phyloP scores from a whole-genome alignment of 2,888 invertebrate species.

The Augiades crinisus region DNA sequence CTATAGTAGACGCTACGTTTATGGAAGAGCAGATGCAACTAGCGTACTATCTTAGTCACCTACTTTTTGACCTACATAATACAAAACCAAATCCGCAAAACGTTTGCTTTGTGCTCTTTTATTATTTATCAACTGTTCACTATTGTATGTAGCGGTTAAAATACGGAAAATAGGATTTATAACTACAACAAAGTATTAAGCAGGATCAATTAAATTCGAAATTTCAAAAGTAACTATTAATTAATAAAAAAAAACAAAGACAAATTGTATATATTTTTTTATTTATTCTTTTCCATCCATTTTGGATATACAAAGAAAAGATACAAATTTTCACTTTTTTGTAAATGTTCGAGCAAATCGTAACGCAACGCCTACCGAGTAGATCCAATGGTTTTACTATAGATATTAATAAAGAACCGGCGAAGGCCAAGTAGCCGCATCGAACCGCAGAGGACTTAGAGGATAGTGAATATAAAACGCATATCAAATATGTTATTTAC shows the following conservation, averaged over 20 bases:
- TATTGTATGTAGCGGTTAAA: background rate
- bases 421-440: conserved; percentile 2
- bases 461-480: background rate
- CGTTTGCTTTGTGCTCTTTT: conserved; percentile 15
- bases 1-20: conserved; percentile 7
- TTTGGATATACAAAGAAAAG: too few species aligned
- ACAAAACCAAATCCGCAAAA: conserved; percentile 33
- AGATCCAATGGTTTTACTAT: too few species aligned
- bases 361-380: too few species aligned
- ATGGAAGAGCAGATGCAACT: conserved; percentile 32
- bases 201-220: too few species aligned
- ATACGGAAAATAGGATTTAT: background rate
- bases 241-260: too few species aligned
- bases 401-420: background rate
- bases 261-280: too few species aligned
- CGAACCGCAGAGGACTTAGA: conserved; percentile 1
- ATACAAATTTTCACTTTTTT: too few species aligned
- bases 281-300: too few species aligned
- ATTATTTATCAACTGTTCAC: conserved; percentile 19
- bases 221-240: too few species aligned
- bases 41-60: conserved; percentile 51
- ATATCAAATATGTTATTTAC: background rate
- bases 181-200: background rate
- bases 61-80: conserved; percentile 55
- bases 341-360: too few species aligned